phyloP scores from a whole-genome alignment of 2,888 invertebrate genomes.

The Drosophila subquinaria region DNA sequence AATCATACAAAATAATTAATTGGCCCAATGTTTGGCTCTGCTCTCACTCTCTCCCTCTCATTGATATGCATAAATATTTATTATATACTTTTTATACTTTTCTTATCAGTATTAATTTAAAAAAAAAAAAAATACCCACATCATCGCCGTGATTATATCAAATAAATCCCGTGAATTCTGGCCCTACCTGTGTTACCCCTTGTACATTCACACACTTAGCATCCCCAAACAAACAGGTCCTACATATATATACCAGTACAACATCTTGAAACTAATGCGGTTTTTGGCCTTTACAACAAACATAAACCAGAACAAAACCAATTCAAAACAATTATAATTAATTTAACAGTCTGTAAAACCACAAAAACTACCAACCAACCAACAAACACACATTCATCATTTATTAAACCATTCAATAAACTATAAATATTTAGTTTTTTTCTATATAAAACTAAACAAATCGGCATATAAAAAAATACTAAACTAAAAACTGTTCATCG shows the following conservation, averaged over 20 bases:
- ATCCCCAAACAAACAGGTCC: slow-evolving; percentile 31
- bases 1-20: slow-evolving; percentile 28
- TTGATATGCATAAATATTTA: neutral
- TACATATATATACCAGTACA: slow-evolving; percentile 19
- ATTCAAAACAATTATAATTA: slow-evolving; percentile 17
- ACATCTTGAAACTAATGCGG: slow-evolving; percentile 62
- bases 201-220: slow-evolving; percentile 64
- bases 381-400: slow-evolving; percentile 47
- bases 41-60: slow-evolving; percentile 16
- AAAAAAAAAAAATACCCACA: slow-evolving; percentile 23
- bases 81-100: slow-evolving; percentile 5
- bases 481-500: slow-evolving; percentile 43
- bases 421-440: slow-evolving; percentile 32
- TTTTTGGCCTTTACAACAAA: slow-evolving; percentile 61
- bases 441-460: slow-evolving; percentile 16
- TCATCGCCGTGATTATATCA: slow-evolving; percentile 46
- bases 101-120: slow-evolving; percentile 19
- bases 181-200: slow-evolving; percentile 36
- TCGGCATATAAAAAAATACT: slow-evolving; percentile 31
- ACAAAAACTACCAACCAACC: slow-evolving; percentile 33
- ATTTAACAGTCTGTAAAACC: slow-evolving; percentile 42
- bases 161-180: slow-evolving; percentile 51
- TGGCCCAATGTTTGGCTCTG: slow-evolving; percentile 22
- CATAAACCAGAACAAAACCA: slow-evolving; percentile 11
- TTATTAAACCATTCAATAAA: slow-evolving; percentile 44